phyloP scores from a whole-genome alignment of 2,797 vertebrate genomes.

The Propithecus deckenii region DNA sequence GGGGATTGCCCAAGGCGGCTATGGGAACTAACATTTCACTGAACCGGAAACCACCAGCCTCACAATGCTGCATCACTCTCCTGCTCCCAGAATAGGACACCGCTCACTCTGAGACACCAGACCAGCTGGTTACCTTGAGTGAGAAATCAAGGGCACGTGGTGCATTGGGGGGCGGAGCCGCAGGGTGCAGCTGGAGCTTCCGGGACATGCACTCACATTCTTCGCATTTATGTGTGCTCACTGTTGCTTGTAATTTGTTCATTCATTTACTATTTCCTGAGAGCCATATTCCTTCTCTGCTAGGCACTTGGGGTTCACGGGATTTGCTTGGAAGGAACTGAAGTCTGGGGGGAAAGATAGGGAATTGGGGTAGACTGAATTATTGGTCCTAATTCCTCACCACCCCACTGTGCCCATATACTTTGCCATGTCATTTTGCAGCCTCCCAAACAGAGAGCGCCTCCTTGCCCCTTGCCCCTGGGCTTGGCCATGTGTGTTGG shows the following conservation, averaged over 20 bases:
- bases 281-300: not conserved
- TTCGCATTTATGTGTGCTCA: fast-evolving
- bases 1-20: not conserved
- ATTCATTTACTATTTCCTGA: not conserved
- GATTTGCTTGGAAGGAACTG: not conserved
- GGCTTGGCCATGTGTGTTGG: not conserved
- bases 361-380: not conserved
- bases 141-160: fast-evolving
- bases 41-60: not conserved
- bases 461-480: not conserved
- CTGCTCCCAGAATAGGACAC: not conserved
- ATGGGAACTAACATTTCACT: not conserved
- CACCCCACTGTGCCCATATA: not conserved
- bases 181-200: too few relatives aligned
- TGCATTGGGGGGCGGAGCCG: too few relatives aligned
- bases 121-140: not conserved
- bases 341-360: not conserved
- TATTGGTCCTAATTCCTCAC: not conserved
- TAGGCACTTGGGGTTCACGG: not conserved
- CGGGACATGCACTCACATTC: fast-evolving
- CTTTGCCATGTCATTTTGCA: not conserved
- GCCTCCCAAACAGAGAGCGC: too few relatives aligned
- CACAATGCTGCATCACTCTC: not conserved
- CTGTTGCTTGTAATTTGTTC: not conserved
- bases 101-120: not conserved